A percentile compares a stretch with the other conserved stretches of the same genome.
Conservation (phyloP, 2,113 vertebrate species). For the Peromyscus leucopus region DNA sequence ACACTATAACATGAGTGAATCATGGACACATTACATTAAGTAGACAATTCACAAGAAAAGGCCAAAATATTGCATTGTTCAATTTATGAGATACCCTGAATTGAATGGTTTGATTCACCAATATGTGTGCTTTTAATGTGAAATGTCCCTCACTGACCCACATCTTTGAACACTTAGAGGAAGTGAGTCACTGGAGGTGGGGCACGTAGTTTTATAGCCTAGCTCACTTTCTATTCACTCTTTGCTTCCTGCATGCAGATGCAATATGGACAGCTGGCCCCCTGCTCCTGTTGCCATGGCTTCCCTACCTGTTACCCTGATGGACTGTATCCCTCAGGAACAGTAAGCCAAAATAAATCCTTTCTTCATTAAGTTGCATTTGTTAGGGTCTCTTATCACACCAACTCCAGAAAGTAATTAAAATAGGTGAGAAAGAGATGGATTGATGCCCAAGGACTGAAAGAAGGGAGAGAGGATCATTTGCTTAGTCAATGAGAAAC, state of each 20-base stretch:
- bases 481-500: fast-evolving
- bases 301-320: not conserved
- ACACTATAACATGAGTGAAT: not conserved
- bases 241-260: not conserved
- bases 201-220: not conserved
- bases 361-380: not conserved
- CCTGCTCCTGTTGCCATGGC: not conserved
- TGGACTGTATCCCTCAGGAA: not conserved
- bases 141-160: not conserved
- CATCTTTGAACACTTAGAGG: too few species aligned
- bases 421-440: not conserved
- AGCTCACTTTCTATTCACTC: too few species aligned
- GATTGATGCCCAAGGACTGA: not conserved
- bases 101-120: not conserved
- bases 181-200: too few species aligned
- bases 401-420: not conserved
- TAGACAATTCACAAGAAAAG: not conserved
- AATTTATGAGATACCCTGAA: not conserved
- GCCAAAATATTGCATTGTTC: not conserved
- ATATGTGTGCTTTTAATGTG: not conserved
- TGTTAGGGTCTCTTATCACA: not conserved
- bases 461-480: not conserved
- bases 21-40: not conserved
- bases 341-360: not conserved
- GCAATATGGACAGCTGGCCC: not conserved